Evolutionary conservation across 2,113 vertebrate species (phyloP), one percentile per base, ranked within the genome.

Genomic region (Lagopus muta): DNA sequence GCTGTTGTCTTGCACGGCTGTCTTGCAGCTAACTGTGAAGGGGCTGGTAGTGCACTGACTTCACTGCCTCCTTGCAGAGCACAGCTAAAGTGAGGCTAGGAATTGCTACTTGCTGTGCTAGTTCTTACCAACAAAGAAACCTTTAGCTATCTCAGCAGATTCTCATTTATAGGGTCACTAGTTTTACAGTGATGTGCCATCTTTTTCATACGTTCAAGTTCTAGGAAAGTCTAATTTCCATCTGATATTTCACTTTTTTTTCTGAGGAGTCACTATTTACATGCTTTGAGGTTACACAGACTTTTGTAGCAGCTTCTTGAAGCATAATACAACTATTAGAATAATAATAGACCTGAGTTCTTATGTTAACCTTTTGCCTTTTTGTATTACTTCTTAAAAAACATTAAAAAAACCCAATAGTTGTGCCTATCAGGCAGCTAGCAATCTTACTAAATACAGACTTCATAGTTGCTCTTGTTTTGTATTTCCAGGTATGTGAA

Each of bases 401-500:
- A 75, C 75, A 64, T 28, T 28, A 6, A 42, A 5, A 18, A 42
- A 5, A 4, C 4, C 38, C 38, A 38, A 38, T 38, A 20, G 73
- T 77, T 89, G 60, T 78, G 22, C 36, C 36, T 77, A 17, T 27
- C 11, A n/a, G 27, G 57, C 32, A 58, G 32, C 20, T 58, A 40
- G 38, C 34, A 40, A 16, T 86, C 27, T 64, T 82, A 54, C 12
- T 84, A 58, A 92, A 48, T n/a, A 14, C 1, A 30, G 55, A 76
- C 17, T 12, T 32, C 48, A 67, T 60, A n/a, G 64, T 38, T 10
- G 81, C 69, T 52, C 73, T 62, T 94, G 1, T 79, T 73, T 78
- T 83, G 7, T 92, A 1, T 93, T 94, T 80, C 57, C 89, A 98
- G 98, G 95, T 86, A 98, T 98, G 98, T 98, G 92, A 98, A 90